Evolutionary conservation across 1,140 invertebrate genomes (phyloP), one percentile per base, ranked within the genome.

Genomic region (Gryllus bimaculatus): DNA sequence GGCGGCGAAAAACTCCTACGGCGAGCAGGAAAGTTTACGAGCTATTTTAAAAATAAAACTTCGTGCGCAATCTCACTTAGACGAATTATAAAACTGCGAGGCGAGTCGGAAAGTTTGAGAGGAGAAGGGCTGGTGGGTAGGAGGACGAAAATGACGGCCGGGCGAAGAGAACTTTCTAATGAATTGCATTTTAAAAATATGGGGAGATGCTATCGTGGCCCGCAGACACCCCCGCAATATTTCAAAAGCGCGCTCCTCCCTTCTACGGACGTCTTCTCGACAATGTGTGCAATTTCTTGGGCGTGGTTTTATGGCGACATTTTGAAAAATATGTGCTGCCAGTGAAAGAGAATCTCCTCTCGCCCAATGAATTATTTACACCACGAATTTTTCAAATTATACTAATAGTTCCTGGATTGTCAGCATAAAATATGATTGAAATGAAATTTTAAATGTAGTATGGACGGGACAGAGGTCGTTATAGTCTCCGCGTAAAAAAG

Each of bases 1-100:
- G 54, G 54, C 7, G 54, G 54, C 54, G 54, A 18, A 66, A 66
- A 66, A 66, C 54, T 66, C 54, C 54, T 66, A 66, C 54, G 54
- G 54, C 54, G 54, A 18, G 54, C 54, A 3, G 54, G 54, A 10
- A 66, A 66, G 54, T 66, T 66, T 66, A 66, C 54, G 54, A 66
- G 54, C 54, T 66, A 66, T 66, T 66, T 66, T 13, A 66, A 66
- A 66, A 66, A 66, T 66, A 66, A 66, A 66, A 66, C 54, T 66
- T 66, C 54, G 54, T 10, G 54, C 54, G 18, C 54, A 66, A 66
- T 66, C 54, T 66, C 54, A 66, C 54, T 66, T 66, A 66, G 54
- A 66, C 54, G 54, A 66, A 66, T 66, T 66, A 66, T 66, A 66
- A 66, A 66, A 66, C 54, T 66, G 54, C 54, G 54, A 66, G 54